Percentiles rank a stretch among this genome's conserved stretches.
Evolutionary conservation across 2,113 vertebrate genomes (phyloP).

Genomic region (Dipodomys spectabilis): DNA sequence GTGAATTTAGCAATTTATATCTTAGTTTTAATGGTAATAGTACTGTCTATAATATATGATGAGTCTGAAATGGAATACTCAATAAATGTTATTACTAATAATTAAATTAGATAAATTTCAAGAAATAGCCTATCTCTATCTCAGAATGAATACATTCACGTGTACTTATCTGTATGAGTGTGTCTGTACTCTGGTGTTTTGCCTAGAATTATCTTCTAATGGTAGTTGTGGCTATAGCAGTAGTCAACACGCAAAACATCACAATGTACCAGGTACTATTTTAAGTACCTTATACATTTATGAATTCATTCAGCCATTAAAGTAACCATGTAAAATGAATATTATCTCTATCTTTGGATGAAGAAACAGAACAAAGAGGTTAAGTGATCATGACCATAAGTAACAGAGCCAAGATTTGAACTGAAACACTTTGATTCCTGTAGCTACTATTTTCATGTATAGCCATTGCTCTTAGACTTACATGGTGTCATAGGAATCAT

Average conservation of each 20-base stretch:
- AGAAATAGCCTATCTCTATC: neutral
- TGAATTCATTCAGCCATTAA: slow-evolving; percentile 34
- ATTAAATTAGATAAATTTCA: slow-evolving; percentile 38
- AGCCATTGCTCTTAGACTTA: slow-evolving; percentile 14
- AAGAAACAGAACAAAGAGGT: slow-evolving; percentile 39
- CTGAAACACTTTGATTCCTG: neutral
- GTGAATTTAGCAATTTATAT: slow-evolving; percentile 34
- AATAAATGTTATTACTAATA: slow-evolving; percentile 48
- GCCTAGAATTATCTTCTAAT: slow-evolving; percentile 62
- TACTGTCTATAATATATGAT: neutral
- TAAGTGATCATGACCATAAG: neutral
- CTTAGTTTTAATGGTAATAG: slow-evolving; percentile 58
- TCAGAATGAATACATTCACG: slow-evolving; percentile 18
- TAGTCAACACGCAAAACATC: slow-evolving; percentile 18
- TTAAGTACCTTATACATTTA: slow-evolving; percentile 33
- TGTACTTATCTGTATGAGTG: slow-evolving; percentile 10
- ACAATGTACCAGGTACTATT: slow-evolving; percentile 33
- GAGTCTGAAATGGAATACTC: neutral
- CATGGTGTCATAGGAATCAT: slow-evolving; percentile 2
- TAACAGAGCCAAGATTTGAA: slow-evolving; percentile 29
- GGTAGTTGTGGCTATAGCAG: neutral
- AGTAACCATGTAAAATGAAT: slow-evolving; percentile 39
- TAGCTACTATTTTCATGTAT: slow-evolving; percentile 10
- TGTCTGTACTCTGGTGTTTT: slow-evolving; percentile 35
- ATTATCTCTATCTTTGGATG: slow-evolving; percentile 29